Evolutionary conservation across 2,113 vertebrate genomes (phyloP).

Genomic region (Xiphophorus maculatus): DNA sequence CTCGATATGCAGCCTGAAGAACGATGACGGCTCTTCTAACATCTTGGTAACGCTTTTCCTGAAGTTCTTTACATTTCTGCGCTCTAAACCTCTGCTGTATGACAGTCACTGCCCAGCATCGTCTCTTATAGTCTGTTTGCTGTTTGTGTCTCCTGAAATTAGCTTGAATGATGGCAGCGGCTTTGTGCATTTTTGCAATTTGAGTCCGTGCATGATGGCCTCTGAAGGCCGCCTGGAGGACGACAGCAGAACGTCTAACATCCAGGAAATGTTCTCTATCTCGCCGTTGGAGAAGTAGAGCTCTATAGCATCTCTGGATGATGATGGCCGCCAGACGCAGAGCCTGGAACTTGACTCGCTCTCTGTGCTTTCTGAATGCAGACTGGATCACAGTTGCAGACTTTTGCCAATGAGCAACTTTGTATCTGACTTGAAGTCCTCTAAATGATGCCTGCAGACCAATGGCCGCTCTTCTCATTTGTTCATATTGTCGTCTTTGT

Average conservation of each 20-base stretch:
- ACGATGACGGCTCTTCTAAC: too few relatives aligned
- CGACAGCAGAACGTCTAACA: conserved; percentile 26
- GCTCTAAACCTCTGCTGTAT: too few relatives aligned
- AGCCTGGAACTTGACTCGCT: conserved; percentile 63
- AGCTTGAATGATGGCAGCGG: conserved; percentile 40
- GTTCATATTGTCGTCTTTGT: conserved; percentile 70
- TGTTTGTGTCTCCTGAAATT: conserved; percentile 72
- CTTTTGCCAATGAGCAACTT: conserved; percentile 59
- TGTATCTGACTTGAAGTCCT: conserved; percentile 74
- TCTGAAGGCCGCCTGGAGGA: too few relatives aligned
- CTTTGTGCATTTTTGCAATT: conserved; percentile 38
- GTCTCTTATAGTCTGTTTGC: conserved; percentile 65
- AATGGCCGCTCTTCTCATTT: conserved; percentile 62
- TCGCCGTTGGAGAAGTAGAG: conserved; percentile 52
- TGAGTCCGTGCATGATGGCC: not conserved
- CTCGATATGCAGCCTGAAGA: conserved; percentile 84
- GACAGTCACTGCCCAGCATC: too few relatives aligned
- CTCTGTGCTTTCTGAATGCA: conserved; percentile 78
- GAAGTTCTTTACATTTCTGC: too few relatives aligned
- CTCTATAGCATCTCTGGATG: conserved; percentile 78
- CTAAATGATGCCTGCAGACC: conserved; percentile 82
- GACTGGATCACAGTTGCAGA: conserved; percentile 85
- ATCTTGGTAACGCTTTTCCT: too few relatives aligned
- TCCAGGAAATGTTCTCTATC: conserved; percentile 70
- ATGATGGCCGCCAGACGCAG: conserved; percentile 66